Base-by-base conservation (phyloP, 2,113 vertebrate species). In the Morone saxatilis region DNA sequence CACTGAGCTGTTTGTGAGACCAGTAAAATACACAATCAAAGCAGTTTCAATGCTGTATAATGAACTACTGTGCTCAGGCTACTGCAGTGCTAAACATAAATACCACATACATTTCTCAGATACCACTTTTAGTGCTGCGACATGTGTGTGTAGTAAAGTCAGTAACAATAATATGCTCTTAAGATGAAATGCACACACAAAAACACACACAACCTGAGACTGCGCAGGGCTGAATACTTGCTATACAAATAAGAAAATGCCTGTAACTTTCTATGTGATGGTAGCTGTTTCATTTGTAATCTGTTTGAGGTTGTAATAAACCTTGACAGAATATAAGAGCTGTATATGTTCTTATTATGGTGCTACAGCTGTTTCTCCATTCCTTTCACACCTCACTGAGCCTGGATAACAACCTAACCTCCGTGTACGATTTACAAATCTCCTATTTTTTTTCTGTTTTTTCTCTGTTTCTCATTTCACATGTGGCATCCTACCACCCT, bases 391-490 rank as follows among this genome's bases (percentile, higher is more conserved):
- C 81, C 48, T 84, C 86, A 66, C 50, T 74, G 71, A 83, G 62
- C 78, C 38, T 66, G 65, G 63, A 89, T 83, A 88, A 89, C 75
- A 86, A 80, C 76, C 65, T 88, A 65, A 67, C n/a, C 81, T 88
- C 61, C 45, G 22, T 60, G 62, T 41, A 60, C 48, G 59, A 62
- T 71, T 76, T 83, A 72, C 71, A 83, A 72, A 84, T 80, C 63
- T 76, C 38, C 57, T 70, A 14, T 76, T 70, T 13, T 76, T 76
- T 60, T 66, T 62, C 45, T 25, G 62, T 73, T 48, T 70, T 78
- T 43, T 12, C 6, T 53, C 72, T 71, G 48, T 60, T 60, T 80
- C 48, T 60, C 56, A 38, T 22, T 25, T 68, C 77, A 43, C 16
- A 50, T 47, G 56, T 51, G 59, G 67, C 56, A 13, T 51, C 50